phyloP scores from a whole-genome alignment of 2,113 vertebrate species.

The Leptodactylus fuscus region DNA sequence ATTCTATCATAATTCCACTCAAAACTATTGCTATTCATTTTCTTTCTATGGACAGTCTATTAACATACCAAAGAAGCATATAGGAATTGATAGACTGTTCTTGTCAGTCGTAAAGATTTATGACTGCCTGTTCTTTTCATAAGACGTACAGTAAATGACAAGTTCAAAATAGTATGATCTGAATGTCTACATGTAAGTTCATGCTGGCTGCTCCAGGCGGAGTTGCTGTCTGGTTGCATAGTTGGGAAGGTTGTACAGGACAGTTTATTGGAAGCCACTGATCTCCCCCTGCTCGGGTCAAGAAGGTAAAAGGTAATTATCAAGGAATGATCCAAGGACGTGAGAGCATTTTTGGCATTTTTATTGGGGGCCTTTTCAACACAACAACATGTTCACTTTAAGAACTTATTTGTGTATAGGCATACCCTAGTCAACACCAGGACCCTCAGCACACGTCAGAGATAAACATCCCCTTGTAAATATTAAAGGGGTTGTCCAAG shows the following conservation, averaged over 20 bases:
- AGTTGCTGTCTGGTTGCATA: constrained; percentile 40
- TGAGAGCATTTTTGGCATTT: not conserved
- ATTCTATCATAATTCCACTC: not conserved
- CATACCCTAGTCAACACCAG: too few species aligned
- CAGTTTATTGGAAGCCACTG: not conserved
- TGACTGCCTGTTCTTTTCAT: not conserved
- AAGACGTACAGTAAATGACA: constrained; percentile 21
- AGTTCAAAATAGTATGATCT: constrained; percentile 40
- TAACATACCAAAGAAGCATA: not conserved
- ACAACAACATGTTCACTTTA: not conserved
- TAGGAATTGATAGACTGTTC: not conserved
- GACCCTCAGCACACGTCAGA: too few species aligned
- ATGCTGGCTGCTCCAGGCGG: constrained; percentile 25
- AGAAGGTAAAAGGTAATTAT: not conserved
- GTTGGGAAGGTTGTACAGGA: constrained; percentile 1
- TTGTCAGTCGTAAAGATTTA: constrained; percentile 32
- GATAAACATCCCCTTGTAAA: too few species aligned
- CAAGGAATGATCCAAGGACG: not conserved
- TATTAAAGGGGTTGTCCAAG: too few species aligned
- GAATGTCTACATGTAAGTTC: constrained; percentile 38
- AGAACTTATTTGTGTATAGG: not conserved
- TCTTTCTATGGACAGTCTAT: not conserved
- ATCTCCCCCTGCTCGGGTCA: constrained; percentile 1
- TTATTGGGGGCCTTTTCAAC: not conserved
- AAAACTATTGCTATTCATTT: not conserved